Conservation (phyloP, 2,797 vertebrate genomes). For the Eupleurogrammus muticus region DNA sequence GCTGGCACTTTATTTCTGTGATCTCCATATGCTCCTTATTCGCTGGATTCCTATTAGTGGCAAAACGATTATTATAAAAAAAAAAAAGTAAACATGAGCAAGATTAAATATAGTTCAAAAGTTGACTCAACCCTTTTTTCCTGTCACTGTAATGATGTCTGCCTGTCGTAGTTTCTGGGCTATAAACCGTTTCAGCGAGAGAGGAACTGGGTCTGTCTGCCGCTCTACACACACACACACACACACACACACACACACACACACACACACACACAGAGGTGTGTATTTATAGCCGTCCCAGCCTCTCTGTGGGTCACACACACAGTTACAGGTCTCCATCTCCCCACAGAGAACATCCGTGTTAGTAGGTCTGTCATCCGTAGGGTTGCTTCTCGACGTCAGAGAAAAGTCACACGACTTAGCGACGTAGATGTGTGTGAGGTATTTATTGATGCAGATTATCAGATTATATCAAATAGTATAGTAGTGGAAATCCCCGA, state of each 20-base stretch:
- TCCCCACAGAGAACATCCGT: conserved; percentile 41
- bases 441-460: background rate
- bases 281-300: conserved; percentile 64
- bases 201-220: conserved; percentile 59
- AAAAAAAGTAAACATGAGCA: background rate
- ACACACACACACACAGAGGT: conserved; percentile 32
- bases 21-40: background rate
- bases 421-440: background rate
- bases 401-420: background rate
- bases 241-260: no score
- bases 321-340: conserved; percentile 47
- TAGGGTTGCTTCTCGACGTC: conserved; percentile 33
- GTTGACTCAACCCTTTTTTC: background rate
- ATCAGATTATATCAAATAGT: no score
- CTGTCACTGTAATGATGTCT: conserved; percentile 3
- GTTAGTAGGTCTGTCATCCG: conserved; percentile 49
- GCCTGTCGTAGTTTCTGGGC: conserved; percentile 24
- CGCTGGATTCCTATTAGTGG: background rate
- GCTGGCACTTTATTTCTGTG: background rate
- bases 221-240: conserved; percentile 28
- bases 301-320: conserved; percentile 56
- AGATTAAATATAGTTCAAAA: background rate
- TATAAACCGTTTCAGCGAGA: conserved; percentile 28
- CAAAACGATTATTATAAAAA: background rate
- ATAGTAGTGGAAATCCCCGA: no score